Evolutionary conservation across 2,113 vertebrate genomes (phyloP).

Genomic region (Maccullochella peelii): DNA sequence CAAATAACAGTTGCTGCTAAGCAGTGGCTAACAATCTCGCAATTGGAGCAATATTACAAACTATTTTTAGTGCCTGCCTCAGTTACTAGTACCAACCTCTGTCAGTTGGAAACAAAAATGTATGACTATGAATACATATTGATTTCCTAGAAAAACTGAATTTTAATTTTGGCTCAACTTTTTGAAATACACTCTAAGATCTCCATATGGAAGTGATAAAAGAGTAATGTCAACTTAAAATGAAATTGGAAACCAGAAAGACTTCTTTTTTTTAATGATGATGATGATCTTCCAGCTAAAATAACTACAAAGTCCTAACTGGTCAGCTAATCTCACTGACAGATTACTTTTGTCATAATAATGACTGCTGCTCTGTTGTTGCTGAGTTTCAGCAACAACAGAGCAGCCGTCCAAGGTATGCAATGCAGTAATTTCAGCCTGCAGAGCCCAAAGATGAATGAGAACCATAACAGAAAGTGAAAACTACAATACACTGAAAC

Average conservation of each 20-base stretch:
- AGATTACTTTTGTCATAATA: slow-evolving; percentile 76
- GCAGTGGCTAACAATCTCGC: too few relatives aligned
- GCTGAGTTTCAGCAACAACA: slow-evolving; percentile 66
- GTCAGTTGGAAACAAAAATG: neutral
- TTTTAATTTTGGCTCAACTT: neutral
- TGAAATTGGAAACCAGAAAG: slow-evolving; percentile 14
- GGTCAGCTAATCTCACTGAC: slow-evolving; percentile 65
- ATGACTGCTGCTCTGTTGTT: too few relatives aligned
- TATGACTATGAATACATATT: neutral
- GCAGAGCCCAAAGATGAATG: slow-evolving; percentile 49
- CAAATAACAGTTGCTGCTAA: too few relatives aligned
- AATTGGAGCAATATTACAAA: too few relatives aligned
- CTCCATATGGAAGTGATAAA: slow-evolving; percentile 2
- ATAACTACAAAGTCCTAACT: slow-evolving; percentile 52
- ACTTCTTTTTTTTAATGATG: slow-evolving; percentile 9
- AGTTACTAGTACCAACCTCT: neutral
- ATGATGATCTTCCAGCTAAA: slow-evolving; percentile 57
- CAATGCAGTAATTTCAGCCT: slow-evolving; percentile 32
- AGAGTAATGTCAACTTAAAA: slow-evolving; percentile 39
- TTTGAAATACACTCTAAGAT: neutral
- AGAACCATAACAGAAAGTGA: slow-evolving; percentile 45
- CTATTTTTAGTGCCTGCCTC: too few relatives aligned
- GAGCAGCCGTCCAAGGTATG: slow-evolving; percentile 59
- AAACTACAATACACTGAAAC: slow-evolving; percentile 35
- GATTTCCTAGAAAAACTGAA: neutral